These are phyloP conservation scores for Tragelaphus eurycerus DNA, from an alignment of 2,797 vertebrate genomes.

Conservation along the genomic window DNA sequence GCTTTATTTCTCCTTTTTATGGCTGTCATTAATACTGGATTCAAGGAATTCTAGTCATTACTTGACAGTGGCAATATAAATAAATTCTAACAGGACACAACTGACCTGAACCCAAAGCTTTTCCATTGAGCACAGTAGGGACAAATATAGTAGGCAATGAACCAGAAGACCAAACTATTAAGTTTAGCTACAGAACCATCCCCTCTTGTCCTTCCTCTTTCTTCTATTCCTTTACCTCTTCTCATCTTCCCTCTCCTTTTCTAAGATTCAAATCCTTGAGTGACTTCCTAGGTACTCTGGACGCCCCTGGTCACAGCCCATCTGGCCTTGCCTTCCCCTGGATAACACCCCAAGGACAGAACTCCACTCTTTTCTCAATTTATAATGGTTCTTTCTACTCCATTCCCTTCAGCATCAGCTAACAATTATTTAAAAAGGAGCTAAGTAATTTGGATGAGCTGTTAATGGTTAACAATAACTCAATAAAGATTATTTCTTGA, in stretches of 20 bases:
- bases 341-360: not conserved
- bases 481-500: constrained; percentile 13
- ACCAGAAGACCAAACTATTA: not conserved
- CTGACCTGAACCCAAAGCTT: not conserved
- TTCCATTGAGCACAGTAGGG: not conserved
- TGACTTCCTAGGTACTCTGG: not conserved
- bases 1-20: constrained; percentile 39
- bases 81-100: not conserved
- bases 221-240: not conserved
- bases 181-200: not conserved
- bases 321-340: not conserved
- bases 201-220: not conserved
- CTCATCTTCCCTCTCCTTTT: not conserved
- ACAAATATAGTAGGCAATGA: not conserved
- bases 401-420: not conserved
- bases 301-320: not conserved
- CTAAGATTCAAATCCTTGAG: not conserved
- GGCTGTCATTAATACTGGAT: constrained; percentile 19
- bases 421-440: constrained; percentile 19
- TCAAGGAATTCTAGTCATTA: constrained; percentile 40
- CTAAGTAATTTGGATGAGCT: constrained; percentile 11
- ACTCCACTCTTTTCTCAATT: not conserved
- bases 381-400: not conserved
- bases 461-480: constrained; percentile 32
- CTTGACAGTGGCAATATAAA: not conserved